Evolutionary conservation across 2,797 vertebrate genomes (phyloP).

Genomic region (Hypotaenidia okinawae): DNA sequence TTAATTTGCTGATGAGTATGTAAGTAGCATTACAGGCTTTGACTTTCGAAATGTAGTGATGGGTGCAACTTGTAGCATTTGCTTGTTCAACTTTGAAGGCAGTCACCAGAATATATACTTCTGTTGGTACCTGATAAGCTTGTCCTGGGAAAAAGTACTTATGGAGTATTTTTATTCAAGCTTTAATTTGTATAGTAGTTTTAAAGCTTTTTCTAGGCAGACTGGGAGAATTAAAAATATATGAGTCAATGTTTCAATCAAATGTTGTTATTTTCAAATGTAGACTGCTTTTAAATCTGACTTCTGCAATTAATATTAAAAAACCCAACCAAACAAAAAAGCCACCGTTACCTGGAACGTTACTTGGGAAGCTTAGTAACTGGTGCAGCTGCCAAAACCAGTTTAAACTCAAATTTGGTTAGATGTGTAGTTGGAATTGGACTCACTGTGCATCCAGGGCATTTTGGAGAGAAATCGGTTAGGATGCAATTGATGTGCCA

Average conservation of each 20-base stretch:
- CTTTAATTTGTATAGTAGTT: constrained; percentile 31
- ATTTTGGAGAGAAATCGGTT: neutral
- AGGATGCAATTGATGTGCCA: neutral
- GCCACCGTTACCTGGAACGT: neutral
- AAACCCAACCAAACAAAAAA: neutral
- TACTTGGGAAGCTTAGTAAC: neutral
- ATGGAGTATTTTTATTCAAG: neutral
- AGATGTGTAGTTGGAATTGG: neutral
- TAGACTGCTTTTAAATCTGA: neutral
- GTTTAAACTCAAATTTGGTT: neutral
- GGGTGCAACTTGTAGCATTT: neutral
- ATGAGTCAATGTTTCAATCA: neutral
- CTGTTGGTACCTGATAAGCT: neutral
- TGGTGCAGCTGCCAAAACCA: neutral
- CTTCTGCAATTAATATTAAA: neutral
- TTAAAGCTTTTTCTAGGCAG: constrained; percentile 18
- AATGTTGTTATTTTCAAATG: neutral
- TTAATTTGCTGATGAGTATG: neutral
- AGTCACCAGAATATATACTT: neutral
- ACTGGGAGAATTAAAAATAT: neutral
- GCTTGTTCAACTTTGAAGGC: neutral
- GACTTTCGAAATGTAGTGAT: neutral
- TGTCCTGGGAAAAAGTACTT: constrained; percentile 5
- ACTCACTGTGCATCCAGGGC: neutral
- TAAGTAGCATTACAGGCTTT: neutral